Base-by-base conservation (phyloP, 1,140 invertebrate species). In the Drosophila nigrodunni region DNA sequence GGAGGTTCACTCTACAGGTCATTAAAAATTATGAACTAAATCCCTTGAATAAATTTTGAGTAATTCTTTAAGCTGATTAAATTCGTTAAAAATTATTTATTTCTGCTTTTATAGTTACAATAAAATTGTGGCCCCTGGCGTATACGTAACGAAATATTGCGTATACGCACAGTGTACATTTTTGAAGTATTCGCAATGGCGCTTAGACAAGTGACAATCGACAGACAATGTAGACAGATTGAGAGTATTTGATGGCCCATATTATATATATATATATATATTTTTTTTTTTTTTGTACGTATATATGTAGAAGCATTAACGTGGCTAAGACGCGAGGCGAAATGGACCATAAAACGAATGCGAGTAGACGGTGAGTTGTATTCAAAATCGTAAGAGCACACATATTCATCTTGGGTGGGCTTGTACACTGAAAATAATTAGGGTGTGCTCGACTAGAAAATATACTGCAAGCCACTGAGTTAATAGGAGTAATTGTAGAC, bases 271-370 rank as follows among this genome's bases (percentile, higher is more conserved):
- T 5, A 3, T 13, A 46, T 13, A 18, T 30, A 30, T 30, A 18
- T 18, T 1, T 21, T 21, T 21, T 21, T 13, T 15, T 15, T 15
- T 15, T 15, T 15, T 15, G 44, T 13, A 18, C 13, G 44, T 18
- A n/a, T 46, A 4, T 46, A n/a, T 46, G 44, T 47, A 5, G 18
- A 13, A 0, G 11, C 18, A 47, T 21, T n/a, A 47, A 18, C 30
- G 35, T 64, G 41, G 43, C 52, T 37, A 66, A 57, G 61, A 57
- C 61, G 52, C 69, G 61, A 43, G n/a, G 35, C 44, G 35, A 72
- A 72, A 72, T 72, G 69, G 61, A 13, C 69, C 52, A 57, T 72
- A 72, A 72, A 41, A 21, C 69, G 60, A 10, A 18, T 30, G 15
- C 41, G 25, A 60, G 64, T 46, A 59, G 43, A 15, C 13, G 13